Base-by-base conservation (phyloP, 2,113 vertebrate species). In the Martes martes region DNA sequence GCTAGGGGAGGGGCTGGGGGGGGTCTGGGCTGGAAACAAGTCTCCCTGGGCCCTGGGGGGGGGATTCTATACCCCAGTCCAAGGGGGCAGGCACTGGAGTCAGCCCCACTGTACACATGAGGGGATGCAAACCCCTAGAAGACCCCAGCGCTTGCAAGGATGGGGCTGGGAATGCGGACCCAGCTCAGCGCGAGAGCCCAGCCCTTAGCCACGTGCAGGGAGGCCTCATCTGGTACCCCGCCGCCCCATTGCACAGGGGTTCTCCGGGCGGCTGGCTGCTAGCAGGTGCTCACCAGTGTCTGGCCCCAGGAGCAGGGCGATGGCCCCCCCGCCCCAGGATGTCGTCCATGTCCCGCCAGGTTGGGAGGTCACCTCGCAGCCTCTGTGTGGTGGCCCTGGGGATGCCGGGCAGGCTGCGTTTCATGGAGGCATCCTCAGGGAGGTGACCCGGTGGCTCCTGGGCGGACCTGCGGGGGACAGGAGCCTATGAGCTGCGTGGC, bases 221-320 rank as follows among this genome's bases (percentile, higher is more conserved):
- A 61, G 18, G 39, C 52, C 50, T 26, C 19, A 24, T 24, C 45
- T 14, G 10, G 47, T 5, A 14, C 47, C 50, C 73, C 1, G 8
- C 6, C 16, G 28, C 67, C 33, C 91, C 19, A 0, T 26, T 1
- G 2, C 45, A 26, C 71, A 33, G 42, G 31, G 14, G 69, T 45
- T n/a, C 61, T 65, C 50, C 1, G 0, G 7, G 73, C 2, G 6
- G 8, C 28, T 4, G 4, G 67, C 61, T 16, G 18, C 50, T 0
- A 0, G 31, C 31, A 31, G 33, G 9, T 11, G 14, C 95, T 97
- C 89, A 94, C 95, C 59, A 73, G 78, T 55, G 90, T 93, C 71
- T 50, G 82, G 31, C 26, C 69, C 92, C 79, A 87, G 86, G 71
- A 83, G 63, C 14, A 14, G n/a, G 86, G 39, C 0, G 1, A 7